A percentile compares a stretch with the other conserved stretches of the same genome.
Evolutionary conservation across 2,888 invertebrate species (phyloP).

Genomic region (Drosophila demipolita): DNA sequence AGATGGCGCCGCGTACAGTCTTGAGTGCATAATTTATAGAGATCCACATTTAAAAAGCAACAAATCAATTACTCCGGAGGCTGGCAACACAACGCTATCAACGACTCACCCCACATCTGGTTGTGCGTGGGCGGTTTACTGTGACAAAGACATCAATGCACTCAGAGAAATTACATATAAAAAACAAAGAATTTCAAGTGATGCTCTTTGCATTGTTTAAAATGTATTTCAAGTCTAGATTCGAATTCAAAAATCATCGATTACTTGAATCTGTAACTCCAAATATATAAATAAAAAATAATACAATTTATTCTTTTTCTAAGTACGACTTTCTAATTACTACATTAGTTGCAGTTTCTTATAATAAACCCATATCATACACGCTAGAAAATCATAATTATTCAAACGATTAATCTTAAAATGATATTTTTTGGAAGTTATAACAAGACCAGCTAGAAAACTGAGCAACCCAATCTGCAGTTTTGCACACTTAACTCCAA

Average conservation of each 20-base stretch:
- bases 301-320: background rate
- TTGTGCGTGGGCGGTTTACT: conserved; percentile 3
- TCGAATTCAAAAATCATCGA: background rate
- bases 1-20: background rate
- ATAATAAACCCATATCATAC: background rate
- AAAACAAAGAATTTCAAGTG: background rate
- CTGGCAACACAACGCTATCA: conserved; percentile 19
- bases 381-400: background rate
- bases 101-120: conserved; percentile 11
- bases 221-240: background rate
- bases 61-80: conserved; percentile 50
- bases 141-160: background rate
- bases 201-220: background rate
- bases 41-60: conserved; percentile 40
- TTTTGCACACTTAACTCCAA: conserved; percentile 1
- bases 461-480: conserved; percentile 1
- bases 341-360: too few relatives aligned
- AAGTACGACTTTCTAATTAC: too few relatives aligned
- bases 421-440: background rate
- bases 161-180: too few relatives aligned
- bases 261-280: background rate
- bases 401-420: background rate
- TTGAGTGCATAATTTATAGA: conserved; percentile 60
- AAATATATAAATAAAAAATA: background rate
- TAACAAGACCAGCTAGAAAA: conserved; percentile 10